A percentile compares a stretch with the other conserved stretches of the same genome.
Evolutionary conservation across 1,140 invertebrate genomes (phyloP).

Genomic region (Pogonomyrmex barbatus): DNA sequence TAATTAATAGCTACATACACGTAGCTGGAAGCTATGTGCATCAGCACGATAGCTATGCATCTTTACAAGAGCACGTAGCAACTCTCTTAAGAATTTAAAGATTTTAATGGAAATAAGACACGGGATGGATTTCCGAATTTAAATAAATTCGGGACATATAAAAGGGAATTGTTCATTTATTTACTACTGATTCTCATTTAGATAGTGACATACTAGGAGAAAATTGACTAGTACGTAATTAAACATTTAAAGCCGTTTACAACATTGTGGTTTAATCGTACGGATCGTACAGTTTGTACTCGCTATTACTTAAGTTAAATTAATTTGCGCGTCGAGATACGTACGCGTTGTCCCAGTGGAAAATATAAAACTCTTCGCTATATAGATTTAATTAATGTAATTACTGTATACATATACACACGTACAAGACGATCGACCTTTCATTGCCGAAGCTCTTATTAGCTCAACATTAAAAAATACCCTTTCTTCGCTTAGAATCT

Average conservation of each 20-base stretch:
- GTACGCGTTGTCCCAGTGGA: neutral
- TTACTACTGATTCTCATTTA: slow-evolving; percentile 12
- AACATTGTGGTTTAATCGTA: slow-evolving; percentile 2
- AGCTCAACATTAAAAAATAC: slow-evolving; percentile 10
- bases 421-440: neutral
- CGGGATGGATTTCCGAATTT: neutral
- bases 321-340: neutral
- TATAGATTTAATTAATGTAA: slow-evolving; percentile 31
- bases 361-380: slow-evolving; percentile 13
- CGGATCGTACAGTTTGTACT: slow-evolving; percentile 30
- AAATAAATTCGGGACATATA: neutral
- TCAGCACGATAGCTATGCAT: neutral
- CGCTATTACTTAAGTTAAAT: slow-evolving; percentile 24
- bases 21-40: neutral
- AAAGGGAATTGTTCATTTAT: slow-evolving; percentile 4
- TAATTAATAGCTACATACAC: neutral
- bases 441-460: neutral
- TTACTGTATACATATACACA: slow-evolving; percentile 10
- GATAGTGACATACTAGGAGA: neutral
- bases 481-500: neutral
- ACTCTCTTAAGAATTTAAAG: neutral
- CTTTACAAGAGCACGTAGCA: neutral
- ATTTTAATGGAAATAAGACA: neutral
- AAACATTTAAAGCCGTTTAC: slow-evolving; percentile 43
- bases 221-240: slow-evolving; percentile 39